Evolutionary conservation across 2,797 vertebrate genomes (phyloP), one percentile per base, ranked within the genome.

Genomic region (Gallinago stenura): DNA sequence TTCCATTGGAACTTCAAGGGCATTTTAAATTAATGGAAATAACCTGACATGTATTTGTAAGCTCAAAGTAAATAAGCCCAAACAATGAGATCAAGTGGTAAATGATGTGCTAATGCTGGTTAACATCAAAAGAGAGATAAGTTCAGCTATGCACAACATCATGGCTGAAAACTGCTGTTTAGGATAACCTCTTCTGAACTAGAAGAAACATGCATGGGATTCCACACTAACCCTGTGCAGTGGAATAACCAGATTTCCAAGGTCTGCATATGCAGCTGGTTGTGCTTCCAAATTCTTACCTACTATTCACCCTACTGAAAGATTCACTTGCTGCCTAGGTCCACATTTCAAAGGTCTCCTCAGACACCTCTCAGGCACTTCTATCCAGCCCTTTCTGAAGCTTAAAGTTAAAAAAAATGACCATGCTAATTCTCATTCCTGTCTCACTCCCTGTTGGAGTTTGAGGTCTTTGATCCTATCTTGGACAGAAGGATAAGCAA

Each of bases 21-120:
- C 37, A 83, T 93, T 94, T 92, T 30, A 90, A 89, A 92, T 65
- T 85, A 85, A 87, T 83, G 86, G 86, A 95, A 97, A 93, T 87
- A 95, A 93, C 39, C 71, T 87, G 83, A 93, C 53, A 75, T 69
- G 33, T 68, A 77, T 45, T 92, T 85, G 53, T 83, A 82, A 90
- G 33, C 57, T 71, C 39, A n/a, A 87, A 94, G 88, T 70, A 94
- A 96, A 37, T 73, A 95, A 73, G n/a, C 7, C n/a, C 61, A 80
- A 85, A 93, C 88, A 93, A 90, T 58, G 68, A 83, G 65, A 86
- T 48, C 61, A 45, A 62, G 78, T 22, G 30, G 88, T 73, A 93
- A 95, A 95, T 58, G 26, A 90, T 73, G 68, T 94, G 80, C 77
- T 83, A 89, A 66, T 31, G 56, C 51, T 57, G 50, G 64, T 78